These are phyloP conservation scores for Drosophila hamatofila DNA, from an alignment of 2,888 invertebrate species.

Conservation along the genomic window DNA sequence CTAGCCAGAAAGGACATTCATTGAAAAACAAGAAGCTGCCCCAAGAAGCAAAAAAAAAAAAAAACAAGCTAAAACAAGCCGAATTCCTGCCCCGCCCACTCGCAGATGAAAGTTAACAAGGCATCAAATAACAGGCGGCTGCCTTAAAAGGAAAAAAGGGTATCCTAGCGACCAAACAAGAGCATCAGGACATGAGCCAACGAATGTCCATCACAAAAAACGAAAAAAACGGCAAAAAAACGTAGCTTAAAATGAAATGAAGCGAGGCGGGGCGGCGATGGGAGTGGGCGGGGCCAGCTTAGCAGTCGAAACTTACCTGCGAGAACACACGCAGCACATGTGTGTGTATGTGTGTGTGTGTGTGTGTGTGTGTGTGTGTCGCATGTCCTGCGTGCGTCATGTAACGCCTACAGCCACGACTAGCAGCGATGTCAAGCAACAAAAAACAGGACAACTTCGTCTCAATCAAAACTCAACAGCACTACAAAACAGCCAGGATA, in stretches of 20 bases:
- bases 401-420: slow-evolving; percentile 50
- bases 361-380: slow-evolving; percentile 7
- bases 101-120: slow-evolving; percentile 76
- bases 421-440: slow-evolving; percentile 38
- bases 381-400: slow-evolving; percentile 45
- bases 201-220: slow-evolving; percentile 47
- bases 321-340: slow-evolving; percentile 17
- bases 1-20: slow-evolving; percentile 65
- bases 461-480: slow-evolving; percentile 42
- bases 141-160: slow-evolving; percentile 71
- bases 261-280: slow-evolving; percentile 4
- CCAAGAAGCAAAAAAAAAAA: slow-evolving; percentile 4
- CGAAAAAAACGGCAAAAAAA: slow-evolving; percentile 11
- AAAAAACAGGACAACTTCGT: slow-evolving; percentile 34
- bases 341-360: background rate
- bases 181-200: slow-evolving; percentile 38
- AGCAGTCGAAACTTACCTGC: slow-evolving; percentile 41
- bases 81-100: slow-evolving; percentile 44
- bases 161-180: slow-evolving; percentile 70
- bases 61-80: slow-evolving; percentile 60
- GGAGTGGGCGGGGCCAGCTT: slow-evolving; percentile 45
- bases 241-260: slow-evolving; percentile 52
- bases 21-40: slow-evolving; percentile 55
- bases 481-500: slow-evolving; percentile 13
- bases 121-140: slow-evolving; percentile 75